These are phyloP conservation scores for Avahi laniger DNA, from an alignment of 2,797 vertebrate genomes.

Conservation along the genomic window DNA sequence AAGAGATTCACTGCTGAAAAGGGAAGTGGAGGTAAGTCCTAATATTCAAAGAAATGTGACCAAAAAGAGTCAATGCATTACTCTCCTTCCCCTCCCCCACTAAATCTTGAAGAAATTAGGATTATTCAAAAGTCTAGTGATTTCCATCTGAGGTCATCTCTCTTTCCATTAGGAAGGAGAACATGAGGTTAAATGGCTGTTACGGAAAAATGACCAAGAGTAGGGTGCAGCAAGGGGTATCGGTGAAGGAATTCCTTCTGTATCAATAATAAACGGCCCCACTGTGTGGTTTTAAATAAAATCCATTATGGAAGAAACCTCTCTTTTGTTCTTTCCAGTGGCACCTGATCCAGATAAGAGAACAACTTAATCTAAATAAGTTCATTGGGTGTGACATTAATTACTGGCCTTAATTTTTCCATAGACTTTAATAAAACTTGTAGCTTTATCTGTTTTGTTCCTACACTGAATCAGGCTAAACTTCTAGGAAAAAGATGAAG, in stretches of 20 bases:
- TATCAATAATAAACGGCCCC: neutral
- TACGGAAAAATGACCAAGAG: neutral
- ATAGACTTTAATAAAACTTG: neutral
- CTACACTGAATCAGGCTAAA: neutral
- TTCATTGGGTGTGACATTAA: neutral
- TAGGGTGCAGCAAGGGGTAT: accelerated
- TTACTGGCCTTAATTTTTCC: neutral
- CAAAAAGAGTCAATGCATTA: neutral
- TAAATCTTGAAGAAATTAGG: neutral
- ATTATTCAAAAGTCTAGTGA: neutral
- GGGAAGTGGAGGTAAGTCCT: neutral
- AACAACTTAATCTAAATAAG: neutral
- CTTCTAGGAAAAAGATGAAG: neutral
- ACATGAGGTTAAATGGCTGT: neutral
- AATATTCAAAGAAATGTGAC: neutral
- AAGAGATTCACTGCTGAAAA: neutral
- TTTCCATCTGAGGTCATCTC: neutral
- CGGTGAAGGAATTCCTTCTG: neutral
- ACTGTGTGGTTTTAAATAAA: neutral
- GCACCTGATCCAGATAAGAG: neutral
- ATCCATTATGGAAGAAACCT: neutral
- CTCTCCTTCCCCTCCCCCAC: neutral
- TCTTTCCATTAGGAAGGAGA: neutral
- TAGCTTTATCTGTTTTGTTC: neutral
- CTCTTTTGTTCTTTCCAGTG: neutral